These are phyloP conservation scores for Venustaconcha ellipsiformis DNA, from an alignment of 1,140 invertebrate species.

Conservation along the genomic window DNA sequence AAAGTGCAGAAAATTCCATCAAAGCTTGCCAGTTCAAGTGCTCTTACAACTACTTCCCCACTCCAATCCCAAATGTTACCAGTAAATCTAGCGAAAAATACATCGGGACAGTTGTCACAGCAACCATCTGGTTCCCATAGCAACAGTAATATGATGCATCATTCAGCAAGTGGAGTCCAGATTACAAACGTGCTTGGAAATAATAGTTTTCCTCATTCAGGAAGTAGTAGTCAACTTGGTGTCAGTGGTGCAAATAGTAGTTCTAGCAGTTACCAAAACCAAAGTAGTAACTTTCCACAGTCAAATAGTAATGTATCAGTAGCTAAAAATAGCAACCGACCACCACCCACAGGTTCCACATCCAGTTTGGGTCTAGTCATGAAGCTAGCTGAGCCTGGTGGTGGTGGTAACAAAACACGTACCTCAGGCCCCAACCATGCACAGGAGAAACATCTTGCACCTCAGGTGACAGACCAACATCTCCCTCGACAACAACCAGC, in stretches of 20 bases:
- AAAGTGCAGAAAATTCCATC: constrained; percentile 49
- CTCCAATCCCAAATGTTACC: constrained; percentile 20
- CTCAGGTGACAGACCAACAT: too few species aligned
- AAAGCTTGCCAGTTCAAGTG: constrained; percentile 34
- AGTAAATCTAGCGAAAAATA: constrained; percentile 22
- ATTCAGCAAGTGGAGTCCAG: too few species aligned
- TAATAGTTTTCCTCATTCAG: constrained; percentile 1
- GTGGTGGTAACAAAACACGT: neutral
- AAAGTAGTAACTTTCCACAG: constrained; percentile 3
- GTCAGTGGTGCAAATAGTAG: constrained; percentile 19
- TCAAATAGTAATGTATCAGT: neutral
- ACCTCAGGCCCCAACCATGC: too few species aligned
- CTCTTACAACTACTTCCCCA: neutral
- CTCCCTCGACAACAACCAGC: too few species aligned
- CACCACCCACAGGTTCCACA: neutral
- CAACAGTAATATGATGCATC: too few species aligned
- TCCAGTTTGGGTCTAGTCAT: constrained; percentile 41
- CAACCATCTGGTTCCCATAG: too few species aligned
- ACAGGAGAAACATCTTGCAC: too few species aligned
- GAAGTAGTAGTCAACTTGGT: constrained; percentile 15
- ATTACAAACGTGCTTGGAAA: neutral
- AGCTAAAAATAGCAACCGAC: neutral
- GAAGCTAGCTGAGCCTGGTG: constrained; percentile 50
- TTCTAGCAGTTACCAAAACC: constrained; percentile 27
- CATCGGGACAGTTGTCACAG: too few species aligned